phyloP scores from a whole-genome alignment of 2,797 vertebrate species.

The Hapalemur alaotrensis region DNA sequence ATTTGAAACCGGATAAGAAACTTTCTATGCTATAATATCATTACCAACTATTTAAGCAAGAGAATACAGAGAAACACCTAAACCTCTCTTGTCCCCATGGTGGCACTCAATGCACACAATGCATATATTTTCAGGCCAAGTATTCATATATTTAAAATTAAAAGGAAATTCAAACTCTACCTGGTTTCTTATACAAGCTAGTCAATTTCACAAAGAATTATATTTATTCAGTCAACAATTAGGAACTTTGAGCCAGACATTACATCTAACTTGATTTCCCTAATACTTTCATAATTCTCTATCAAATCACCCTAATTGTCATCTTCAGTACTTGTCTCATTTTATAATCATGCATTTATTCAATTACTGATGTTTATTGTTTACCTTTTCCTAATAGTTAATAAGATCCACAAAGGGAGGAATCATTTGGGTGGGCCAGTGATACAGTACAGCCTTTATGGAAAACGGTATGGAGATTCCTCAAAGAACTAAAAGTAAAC shows the following conservation, averaged over 20 bases:
- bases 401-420: not conserved
- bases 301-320: not conserved
- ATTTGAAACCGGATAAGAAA: not conserved
- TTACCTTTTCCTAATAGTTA: not conserved
- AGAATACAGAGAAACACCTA: not conserved
- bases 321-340: not conserved
- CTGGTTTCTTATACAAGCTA: not conserved
- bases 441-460: not conserved
- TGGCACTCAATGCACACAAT: not conserved
- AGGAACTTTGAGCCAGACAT: not conserved
- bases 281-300: not conserved
- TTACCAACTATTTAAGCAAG: not conserved
- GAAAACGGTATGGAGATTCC: not conserved
- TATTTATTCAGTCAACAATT: not conserved
- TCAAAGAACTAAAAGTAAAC: not conserved
- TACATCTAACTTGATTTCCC: not conserved
- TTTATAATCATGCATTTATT: not conserved
- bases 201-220: not conserved
- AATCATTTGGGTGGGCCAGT: not conserved
- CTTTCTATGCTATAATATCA: not conserved
- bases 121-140: not conserved
- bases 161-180: not conserved
- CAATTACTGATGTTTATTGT: not conserved
- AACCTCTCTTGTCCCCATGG: not conserved
- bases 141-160: not conserved